A percentile compares a stretch with the other conserved stretches of the same genome.
These are phyloP conservation scores for Lasioglossum zephyrum DNA, from an alignment of 2,888 invertebrate species.

Conservation along the genomic window DNA sequence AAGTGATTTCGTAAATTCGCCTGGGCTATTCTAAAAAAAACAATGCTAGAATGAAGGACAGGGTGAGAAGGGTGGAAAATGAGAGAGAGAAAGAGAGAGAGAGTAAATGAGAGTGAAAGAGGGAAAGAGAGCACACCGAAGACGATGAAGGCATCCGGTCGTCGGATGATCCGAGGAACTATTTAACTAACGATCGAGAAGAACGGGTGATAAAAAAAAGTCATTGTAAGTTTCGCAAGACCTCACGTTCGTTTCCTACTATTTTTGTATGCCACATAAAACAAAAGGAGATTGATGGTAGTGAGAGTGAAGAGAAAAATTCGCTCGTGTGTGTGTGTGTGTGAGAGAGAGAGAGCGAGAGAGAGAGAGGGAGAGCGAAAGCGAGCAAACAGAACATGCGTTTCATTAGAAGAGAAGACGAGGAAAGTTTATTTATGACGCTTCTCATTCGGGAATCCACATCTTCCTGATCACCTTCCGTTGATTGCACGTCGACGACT, in stretches of 20 bases:
- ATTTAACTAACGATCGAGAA: constrained; percentile 50
- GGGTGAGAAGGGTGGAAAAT: not conserved
- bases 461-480: constrained; percentile 61
- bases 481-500: constrained; percentile 43
- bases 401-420: not conserved
- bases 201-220: constrained; percentile 62
- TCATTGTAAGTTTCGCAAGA: constrained; percentile 61
- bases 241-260: constrained; percentile 71
- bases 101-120: not conserved
- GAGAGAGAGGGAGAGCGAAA: not conserved
- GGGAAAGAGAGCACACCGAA: not conserved
- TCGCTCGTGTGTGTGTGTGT: not conserved
- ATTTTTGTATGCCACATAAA: constrained; percentile 69
- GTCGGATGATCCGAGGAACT: constrained; percentile 15
- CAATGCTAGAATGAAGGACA: not conserved
- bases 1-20: constrained; percentile 51
- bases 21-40: constrained; percentile 43
- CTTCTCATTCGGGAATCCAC: constrained; percentile 30
- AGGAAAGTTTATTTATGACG: constrained; percentile 10
- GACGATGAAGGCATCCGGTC: constrained; percentile 2
- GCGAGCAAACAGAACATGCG: constrained; percentile 6
- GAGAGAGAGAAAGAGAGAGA: not conserved
- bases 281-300: constrained; percentile 51
- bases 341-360: not conserved
- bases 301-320: constrained; percentile 34